Base-by-base conservation (phyloP, 2,113 vertebrate genomes). In the Harpagus bidentatus region DNA sequence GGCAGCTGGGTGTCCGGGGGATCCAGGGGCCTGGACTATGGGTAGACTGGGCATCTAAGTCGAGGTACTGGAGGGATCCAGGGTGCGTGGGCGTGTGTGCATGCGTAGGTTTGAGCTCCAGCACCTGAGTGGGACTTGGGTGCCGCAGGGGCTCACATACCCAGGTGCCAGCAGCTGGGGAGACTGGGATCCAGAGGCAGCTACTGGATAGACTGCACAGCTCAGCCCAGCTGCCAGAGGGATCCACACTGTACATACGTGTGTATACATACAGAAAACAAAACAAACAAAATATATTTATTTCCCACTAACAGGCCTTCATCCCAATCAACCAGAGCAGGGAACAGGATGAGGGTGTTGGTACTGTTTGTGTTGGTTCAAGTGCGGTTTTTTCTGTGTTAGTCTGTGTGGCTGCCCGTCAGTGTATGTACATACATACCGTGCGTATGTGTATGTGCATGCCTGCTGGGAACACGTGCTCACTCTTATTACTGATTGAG, bases 391-490 rank as follows among this genome's bases (percentile, higher is more conserved):
- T 72, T 76, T 19, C 16, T 69, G 11, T 42, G 31, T 69, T 77
- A 63, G 50, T 55, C 56, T 61, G 9, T 55, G 26, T 16, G 42
- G 11, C 22, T 70, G 31, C 45, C 17, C 6, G 0, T 66, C 42
- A 53, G 14, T 23, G 14, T 34, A 29, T 9, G 5, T n/a, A 32
- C 7, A 12, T 6, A 25, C 47, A 43, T 63, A 55, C 6, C 2
- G 47, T 56, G 21, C 18, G 3, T 71, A 4, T 14, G 9, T 21
- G 12, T 42, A 13, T 1, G 0, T 6, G 18, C 19, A 8, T 7
- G 7, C 5, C 13, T 61, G 11, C 40, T 34, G 43, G 19, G 40
- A 81, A 32, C 32, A 23, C 1, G 0, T 2, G 18, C 26, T 70
- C 56, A 67, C 23, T n/a, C 42, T 80, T 6, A 5, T 2, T 48